Conservation (phyloP, 1,140 invertebrate species). For the Meloidogyne hapla region DNA sequence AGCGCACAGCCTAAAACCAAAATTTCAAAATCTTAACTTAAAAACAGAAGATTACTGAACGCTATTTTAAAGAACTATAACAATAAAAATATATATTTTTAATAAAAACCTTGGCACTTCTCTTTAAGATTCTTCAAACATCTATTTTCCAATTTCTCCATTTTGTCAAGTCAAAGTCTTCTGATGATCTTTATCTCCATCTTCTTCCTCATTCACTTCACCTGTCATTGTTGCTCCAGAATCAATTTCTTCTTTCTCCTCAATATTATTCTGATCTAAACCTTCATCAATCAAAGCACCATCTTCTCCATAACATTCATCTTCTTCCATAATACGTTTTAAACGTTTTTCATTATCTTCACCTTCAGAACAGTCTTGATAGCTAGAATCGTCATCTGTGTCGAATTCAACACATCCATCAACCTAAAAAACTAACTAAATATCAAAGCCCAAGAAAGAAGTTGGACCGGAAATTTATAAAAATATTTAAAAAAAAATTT, state of each 20-base stretch:
- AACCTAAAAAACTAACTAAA: slow-evolving; percentile 4
- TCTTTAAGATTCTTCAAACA: too few species aligned
- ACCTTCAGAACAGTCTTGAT: slow-evolving; percentile 15
- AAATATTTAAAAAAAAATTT: too few species aligned
- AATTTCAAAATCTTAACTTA: too few species aligned
- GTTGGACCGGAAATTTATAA: too few species aligned
- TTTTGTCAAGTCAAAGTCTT: slow-evolving; percentile 1
- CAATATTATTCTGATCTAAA: neutral
- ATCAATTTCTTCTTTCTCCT: neutral
- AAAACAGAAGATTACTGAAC: too few species aligned
- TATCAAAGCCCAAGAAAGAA: too few species aligned
- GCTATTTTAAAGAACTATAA: too few species aligned
- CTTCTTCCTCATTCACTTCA: neutral
- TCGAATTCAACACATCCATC: slow-evolving; percentile 26
- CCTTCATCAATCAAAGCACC: slow-evolving; percentile 17
- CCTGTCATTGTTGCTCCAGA: too few species aligned
- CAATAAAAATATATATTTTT: too few species aligned
- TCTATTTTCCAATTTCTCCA: neutral
- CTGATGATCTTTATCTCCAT: neutral
- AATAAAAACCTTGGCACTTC: too few species aligned
- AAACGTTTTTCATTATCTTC: slow-evolving; percentile 4
- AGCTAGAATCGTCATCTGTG: slow-evolving; percentile 15
- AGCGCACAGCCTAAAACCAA: too few species aligned
- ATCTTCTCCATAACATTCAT: slow-evolving; percentile 22
- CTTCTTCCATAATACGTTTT: slow-evolving; percentile 22